Evolutionary conservation across 1,140 invertebrate species (phyloP).

Genomic region (Sarcophaga bullata): DNA sequence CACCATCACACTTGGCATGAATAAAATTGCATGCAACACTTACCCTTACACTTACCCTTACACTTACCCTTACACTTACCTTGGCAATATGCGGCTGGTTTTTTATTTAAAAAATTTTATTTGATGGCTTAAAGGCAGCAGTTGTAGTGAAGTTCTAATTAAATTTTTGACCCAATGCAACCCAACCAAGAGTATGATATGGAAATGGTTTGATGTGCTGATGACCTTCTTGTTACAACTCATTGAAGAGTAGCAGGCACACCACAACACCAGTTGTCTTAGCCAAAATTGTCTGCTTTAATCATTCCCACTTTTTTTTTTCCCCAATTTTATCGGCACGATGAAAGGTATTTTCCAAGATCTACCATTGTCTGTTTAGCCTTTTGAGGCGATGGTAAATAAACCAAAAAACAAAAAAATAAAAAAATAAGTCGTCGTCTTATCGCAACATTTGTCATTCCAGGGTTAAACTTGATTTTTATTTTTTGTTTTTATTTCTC

Average conservation of each 20-base stretch:
- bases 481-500: neutral
- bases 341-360: neutral
- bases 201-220: no score
- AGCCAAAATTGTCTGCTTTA: no score
- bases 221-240: no score
- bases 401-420: no score
- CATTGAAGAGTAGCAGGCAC: no score
- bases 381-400: conserved; percentile 2
- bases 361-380: neutral
- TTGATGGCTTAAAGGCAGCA: no score
- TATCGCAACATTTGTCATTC: conserved; percentile 21
- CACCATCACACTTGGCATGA: neutral
- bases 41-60: neutral
- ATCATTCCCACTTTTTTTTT: no score
- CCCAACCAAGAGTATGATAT: no score
- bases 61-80: no score
- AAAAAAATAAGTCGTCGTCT: neutral
- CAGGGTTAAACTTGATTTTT: conserved; percentile 11
- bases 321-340: neutral
- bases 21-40: neutral
- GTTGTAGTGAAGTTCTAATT: neutral
- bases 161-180: neutral
- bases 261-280: no score
- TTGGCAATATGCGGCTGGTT: no score
- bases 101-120: no score